These are phyloP conservation scores for Syngnathus rostellatus DNA, from an alignment of 2,797 vertebrate genomes.

Conservation along the genomic window DNA sequence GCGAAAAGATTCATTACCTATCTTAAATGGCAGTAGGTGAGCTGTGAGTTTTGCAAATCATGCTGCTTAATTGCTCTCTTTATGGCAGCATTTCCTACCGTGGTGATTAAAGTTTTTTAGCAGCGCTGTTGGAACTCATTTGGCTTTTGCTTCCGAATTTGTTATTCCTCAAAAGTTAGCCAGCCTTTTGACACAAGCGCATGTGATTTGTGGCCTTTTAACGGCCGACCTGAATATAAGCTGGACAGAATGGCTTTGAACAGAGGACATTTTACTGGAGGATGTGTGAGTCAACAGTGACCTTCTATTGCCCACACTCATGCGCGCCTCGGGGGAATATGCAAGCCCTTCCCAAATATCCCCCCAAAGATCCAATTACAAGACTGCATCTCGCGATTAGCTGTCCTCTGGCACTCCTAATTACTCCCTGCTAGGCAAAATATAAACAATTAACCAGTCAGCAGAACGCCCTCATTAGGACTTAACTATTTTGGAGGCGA, in stretches of 20 bases:
- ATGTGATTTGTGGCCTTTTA: constrained; percentile 19
- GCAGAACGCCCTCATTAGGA: constrained; percentile 65
- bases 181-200: constrained; percentile 5
- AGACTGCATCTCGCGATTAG: constrained; percentile 61
- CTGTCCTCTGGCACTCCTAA: constrained; percentile 61
- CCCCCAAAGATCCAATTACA: constrained; percentile 58
- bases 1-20: constrained; percentile 32
- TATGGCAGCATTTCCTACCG: constrained; percentile 38
- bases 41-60: constrained; percentile 33
- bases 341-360: constrained; percentile 39
- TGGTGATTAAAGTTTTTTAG: constrained; percentile 40
- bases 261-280: constrained; percentile 5
- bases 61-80: constrained; percentile 44
- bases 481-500: constrained; percentile 46
- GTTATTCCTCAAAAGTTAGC: constrained; percentile 18
- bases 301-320: constrained; percentile 34
- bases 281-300: constrained; percentile 42
- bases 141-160: constrained; percentile 32
- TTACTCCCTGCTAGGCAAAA: constrained; percentile 59
- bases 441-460: constrained; percentile 73
- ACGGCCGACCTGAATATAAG: constrained; percentile 4
- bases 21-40: constrained; percentile 24
- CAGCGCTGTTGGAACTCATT: constrained; percentile 45
- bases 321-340: constrained; percentile 21
- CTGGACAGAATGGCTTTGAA: constrained; percentile 19